A percentile compares a stretch with the other conserved stretches of the same genome.
phyloP scores from a whole-genome alignment of 2,113 vertebrate species.

The Noturus placidus region DNA sequence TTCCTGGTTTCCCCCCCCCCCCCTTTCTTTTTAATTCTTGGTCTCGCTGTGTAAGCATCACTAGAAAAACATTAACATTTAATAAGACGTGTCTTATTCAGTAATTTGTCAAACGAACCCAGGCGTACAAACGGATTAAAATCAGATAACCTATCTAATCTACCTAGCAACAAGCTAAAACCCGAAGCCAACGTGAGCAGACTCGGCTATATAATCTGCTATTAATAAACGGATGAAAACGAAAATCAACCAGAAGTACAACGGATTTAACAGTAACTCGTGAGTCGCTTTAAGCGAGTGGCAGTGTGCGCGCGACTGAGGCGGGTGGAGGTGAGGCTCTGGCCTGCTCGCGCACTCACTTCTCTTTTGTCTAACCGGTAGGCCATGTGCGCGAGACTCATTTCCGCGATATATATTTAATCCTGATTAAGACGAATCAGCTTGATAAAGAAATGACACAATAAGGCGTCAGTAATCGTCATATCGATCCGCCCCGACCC shows the following conservation, averaged over 20 bases:
- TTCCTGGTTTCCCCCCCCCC: no score
- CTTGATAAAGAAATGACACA: background rate
- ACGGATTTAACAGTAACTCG: no score
- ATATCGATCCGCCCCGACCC: no score
- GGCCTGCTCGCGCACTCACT: constrained; percentile 8
- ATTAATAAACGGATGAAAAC: background rate
- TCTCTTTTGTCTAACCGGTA: constrained; percentile 27
- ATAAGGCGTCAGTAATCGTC: accelerated
- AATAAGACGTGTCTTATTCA: background rate
- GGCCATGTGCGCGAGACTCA: constrained; percentile 22
- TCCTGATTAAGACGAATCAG: no score
- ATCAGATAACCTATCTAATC: accelerated
- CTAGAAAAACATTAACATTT: background rate
- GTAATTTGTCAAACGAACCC: background rate
- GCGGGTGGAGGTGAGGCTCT: background rate
- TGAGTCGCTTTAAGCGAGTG: background rate
- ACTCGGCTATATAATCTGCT: background rate
- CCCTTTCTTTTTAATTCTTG: background rate
- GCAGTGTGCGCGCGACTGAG: background rate
- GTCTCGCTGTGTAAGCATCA: background rate
- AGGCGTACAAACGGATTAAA: background rate
- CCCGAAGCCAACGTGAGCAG: no score
- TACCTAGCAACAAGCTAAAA: background rate
- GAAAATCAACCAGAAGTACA: background rate
- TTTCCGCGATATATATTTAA: background rate